Base-by-base conservation (phyloP, 2,113 vertebrate species). In the Mesoclemmys tuberculata region DNA sequence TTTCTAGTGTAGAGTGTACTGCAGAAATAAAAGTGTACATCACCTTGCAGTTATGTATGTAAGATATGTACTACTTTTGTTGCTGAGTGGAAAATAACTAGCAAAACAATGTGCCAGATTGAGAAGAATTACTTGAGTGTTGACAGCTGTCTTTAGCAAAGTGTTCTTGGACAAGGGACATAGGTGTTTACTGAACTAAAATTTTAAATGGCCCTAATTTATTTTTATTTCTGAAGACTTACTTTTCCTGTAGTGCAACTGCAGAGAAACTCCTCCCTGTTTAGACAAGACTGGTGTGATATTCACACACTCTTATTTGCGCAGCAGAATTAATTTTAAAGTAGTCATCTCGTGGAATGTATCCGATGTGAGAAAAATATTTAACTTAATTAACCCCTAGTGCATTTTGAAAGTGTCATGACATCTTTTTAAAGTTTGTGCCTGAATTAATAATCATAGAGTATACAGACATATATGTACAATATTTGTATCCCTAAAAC, bases 181-280 rank as follows among this genome's bases (percentile, higher is more conserved):
- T 51, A 16, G 6, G 7, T 58, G 6, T 9, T 48, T 88, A 5
- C 4, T 88, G 24, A 3, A 3, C 58, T 10, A 27, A 55, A 8
- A 1, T 46, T 49, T 49, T 61, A 18, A 68, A 19, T 16, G 9
- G 10, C 21, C 41, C 82, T 2, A 54, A 2, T 21, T 10, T 55
- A 1, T 81, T 55, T 1, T 35, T 6, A 5, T 19, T 4, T 8
- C 35, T 44, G 29, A 5, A 1, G 51, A 1, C 31, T 10, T 75
- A 0, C 38, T 89, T 85, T 92, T 10, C 8, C 3, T 1, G 0
- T 71, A 58, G 12, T 1, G n/a, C 46, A 35, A 13, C 9, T 16
- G n/a, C 7, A 29, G 2, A 74, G 64, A 89, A 87, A 90, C 19
- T 11, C 74, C 3, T 49, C 2, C 5, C 13, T 75, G 8, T 78